Evolutionary conservation across 2,888 invertebrate species (phyloP).

Genomic region (Bombylius major): DNA sequence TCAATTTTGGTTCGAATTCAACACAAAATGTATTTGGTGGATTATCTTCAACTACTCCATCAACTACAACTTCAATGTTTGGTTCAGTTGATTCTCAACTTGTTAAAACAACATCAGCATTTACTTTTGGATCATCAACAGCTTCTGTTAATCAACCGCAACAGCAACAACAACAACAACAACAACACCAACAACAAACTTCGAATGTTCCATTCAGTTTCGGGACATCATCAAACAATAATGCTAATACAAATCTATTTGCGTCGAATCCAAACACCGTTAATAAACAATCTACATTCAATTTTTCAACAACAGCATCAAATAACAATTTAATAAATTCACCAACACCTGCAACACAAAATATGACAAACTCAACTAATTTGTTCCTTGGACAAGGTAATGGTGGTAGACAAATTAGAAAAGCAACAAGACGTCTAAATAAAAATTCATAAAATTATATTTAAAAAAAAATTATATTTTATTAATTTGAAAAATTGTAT

Average conservation of each 20-base stretch:
- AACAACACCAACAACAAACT: neutral
- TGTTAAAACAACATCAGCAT: neutral
- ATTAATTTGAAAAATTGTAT: no score
- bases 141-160: neutral
- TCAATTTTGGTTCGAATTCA: neutral
- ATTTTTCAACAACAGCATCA: neutral
- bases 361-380: neutral
- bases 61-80: neutral
- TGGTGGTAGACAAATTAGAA: neutral
- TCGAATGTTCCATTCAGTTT: no score
- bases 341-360: neutral
- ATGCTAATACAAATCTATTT: neutral
- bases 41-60: neutral
- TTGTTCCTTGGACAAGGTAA: neutral
- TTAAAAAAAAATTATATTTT: no score
- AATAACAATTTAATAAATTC: neutral
- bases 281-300: neutral
- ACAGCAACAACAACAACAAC: neutral
- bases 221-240: neutral
- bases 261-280: neutral
- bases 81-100: neutral
- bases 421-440: constrained; percentile 1
- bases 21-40: neutral
- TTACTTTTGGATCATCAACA: neutral
- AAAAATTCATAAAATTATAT: neutral